Percentiles rank a stretch among this genome's conserved stretches.
These are phyloP conservation scores for Homalodisca vitripennis DNA, from an alignment of 1,140 invertebrate genomes.

Conservation along the genomic window DNA sequence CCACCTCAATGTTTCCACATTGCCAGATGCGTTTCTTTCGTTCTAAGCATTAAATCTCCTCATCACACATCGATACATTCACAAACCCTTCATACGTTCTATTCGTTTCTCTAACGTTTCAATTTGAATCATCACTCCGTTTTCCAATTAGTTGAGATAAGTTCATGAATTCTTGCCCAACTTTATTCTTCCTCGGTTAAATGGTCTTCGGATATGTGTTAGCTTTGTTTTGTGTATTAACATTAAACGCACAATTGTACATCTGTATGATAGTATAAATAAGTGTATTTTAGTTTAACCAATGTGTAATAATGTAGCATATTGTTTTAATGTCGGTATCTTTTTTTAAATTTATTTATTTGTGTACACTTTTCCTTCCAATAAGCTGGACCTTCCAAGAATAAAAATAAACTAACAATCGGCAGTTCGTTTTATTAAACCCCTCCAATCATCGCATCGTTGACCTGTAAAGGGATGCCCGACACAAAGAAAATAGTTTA, in stretches of 20 bases:
- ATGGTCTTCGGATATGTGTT: too few species aligned
- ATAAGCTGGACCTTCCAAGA: constrained; percentile 22
- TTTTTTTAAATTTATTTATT: constrained; percentile 18
- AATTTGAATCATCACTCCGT: not conserved
- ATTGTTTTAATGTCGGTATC: not conserved
- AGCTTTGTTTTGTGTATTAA: constrained; percentile 6
- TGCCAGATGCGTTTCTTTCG: not conserved
- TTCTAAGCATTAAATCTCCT: not conserved
- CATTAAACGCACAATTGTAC: constrained; percentile 17
- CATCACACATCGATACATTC: too few species aligned
- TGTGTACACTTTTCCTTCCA: constrained; percentile 17
- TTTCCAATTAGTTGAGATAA: too few species aligned
- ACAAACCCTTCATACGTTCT: too few species aligned
- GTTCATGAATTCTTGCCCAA: too few species aligned
- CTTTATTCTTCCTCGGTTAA: too few species aligned
- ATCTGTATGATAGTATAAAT: constrained; percentile 23
- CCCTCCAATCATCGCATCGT: too few species aligned
- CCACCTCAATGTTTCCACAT: not conserved
- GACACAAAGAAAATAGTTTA: too few species aligned
- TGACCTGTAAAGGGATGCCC: too few species aligned
- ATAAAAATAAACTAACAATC: constrained; percentile 11
- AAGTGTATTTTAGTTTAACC: constrained; percentile 14
- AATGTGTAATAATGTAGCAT: constrained; percentile 24
- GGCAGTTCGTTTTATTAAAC: too few species aligned
- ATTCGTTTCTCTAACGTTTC: too few species aligned